These are phyloP conservation scores for Choreutis nemorana DNA, from an alignment of 2,888 invertebrate genomes.

Conservation along the genomic window DNA sequence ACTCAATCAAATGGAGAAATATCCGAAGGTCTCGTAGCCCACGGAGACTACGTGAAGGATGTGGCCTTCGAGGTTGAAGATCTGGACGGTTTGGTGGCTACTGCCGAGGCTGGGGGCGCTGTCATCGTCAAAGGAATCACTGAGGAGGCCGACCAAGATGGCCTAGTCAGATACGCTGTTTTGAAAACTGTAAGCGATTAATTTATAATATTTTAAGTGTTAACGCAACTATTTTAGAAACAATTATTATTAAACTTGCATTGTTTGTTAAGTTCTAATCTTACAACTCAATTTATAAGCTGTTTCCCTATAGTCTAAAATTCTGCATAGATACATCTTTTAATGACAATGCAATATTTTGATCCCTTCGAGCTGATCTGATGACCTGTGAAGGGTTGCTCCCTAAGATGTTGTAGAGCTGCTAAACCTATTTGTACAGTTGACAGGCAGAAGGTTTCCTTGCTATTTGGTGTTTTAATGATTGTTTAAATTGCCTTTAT, in stretches of 20 bases:
- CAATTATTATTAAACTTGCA: no score
- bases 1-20: slow-evolving; percentile 73
- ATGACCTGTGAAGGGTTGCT: no score
- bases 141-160: slow-evolving; percentile 85
- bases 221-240: no score
- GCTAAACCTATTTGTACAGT: neutral
- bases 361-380: no score
- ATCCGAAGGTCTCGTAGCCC: slow-evolving; percentile 77
- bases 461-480: neutral
- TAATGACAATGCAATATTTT: no score
- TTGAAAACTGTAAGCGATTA: slow-evolving; percentile 80
- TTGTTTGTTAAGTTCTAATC: no score
- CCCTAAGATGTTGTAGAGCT: no score
- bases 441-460: neutral
- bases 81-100: slow-evolving; percentile 81
- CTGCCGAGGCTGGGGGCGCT: slow-evolving; percentile 86
- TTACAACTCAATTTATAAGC: no score
- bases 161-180: slow-evolving; percentile 84
- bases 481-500: slow-evolving; percentile 8
- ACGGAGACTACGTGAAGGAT: slow-evolving; percentile 97
- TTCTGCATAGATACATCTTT: no score
- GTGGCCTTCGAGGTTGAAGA: slow-evolving; percentile 94
- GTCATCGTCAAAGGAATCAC: slow-evolving; percentile 82
- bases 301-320: no score
- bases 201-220: neutral